Evolutionary conservation across 2,797 vertebrate species (phyloP).

Genomic region (Oceanodroma leucorhoa): DNA sequence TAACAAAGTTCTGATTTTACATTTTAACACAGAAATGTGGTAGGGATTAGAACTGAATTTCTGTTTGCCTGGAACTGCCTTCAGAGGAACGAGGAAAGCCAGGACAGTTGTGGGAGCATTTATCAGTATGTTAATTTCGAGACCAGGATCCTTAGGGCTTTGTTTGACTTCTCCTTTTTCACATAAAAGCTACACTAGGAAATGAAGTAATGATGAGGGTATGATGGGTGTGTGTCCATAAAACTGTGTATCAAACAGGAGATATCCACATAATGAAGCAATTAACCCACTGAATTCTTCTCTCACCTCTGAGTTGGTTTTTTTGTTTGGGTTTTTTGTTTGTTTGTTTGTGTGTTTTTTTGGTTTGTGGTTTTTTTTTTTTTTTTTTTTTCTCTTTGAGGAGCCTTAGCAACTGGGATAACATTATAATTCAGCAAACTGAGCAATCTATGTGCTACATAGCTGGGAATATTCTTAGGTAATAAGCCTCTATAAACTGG

Average conservation of each 20-base stretch:
- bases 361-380: too few species aligned
- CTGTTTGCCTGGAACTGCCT: neutral
- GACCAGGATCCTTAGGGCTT: neutral
- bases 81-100: neutral
- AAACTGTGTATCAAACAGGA: neutral
- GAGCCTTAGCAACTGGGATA: neutral
- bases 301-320: neutral
- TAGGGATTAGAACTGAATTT: neutral
- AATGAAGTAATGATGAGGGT: neutral
- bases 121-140: neutral
- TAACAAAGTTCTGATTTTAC: neutral
- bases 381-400: neutral
- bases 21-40: neutral
- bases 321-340: neutral
- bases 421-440: neutral
- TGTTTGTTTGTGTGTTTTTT: neutral
- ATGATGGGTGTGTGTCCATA: neutral
- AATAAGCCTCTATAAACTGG: neutral
- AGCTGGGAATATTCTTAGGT: neutral
- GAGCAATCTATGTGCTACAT: neutral
- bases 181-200: neutral
- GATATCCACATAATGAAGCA: neutral
- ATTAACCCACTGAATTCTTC: neutral
- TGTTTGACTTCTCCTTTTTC: neutral
- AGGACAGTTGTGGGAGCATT: neutral